Conservation (phyloP, 1,140 invertebrate genomes). For the Oedothorax gibbosus region DNA sequence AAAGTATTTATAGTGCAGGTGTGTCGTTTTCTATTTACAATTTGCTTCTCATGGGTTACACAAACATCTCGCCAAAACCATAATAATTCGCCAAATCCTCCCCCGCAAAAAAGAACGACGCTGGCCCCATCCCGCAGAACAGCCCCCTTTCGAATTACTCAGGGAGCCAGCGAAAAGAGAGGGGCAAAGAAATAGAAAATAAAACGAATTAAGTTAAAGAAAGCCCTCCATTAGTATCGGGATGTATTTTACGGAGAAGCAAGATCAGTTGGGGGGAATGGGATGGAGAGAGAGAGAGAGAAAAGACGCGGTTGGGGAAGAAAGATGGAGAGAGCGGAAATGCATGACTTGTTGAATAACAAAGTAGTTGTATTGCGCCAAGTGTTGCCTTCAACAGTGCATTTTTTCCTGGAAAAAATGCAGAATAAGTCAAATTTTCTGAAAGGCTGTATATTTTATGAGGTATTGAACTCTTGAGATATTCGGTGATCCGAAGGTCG, state of each 20-base stretch:
- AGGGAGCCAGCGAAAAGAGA: slow-evolving; percentile 5
- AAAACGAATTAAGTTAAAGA: slow-evolving; percentile 55
- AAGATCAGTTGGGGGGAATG: slow-evolving; percentile 14
- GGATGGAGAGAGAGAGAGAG: not conserved
- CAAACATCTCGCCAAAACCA: no score
- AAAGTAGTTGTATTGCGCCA: slow-evolving; percentile 46
- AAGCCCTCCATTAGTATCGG: slow-evolving; percentile 49
- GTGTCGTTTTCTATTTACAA: no score
- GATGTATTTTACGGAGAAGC: slow-evolving; percentile 45
- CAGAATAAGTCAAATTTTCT: slow-evolving; percentile 26
- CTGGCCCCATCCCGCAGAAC: not conserved
- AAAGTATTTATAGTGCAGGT: no score
- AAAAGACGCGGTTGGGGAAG: slow-evolving; percentile 21
- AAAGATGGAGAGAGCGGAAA: slow-evolving; percentile 28
- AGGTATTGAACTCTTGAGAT: not conserved
- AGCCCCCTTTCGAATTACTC: not conserved
- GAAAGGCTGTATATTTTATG: slow-evolving; percentile 28
- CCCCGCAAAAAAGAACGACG: no score
- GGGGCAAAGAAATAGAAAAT: slow-evolving; percentile 33
- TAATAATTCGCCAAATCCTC: no score
- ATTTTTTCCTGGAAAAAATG: slow-evolving; percentile 9
- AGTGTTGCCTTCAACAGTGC: slow-evolving; percentile 16
- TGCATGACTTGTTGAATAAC: slow-evolving; percentile 58
- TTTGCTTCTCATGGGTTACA: no score
- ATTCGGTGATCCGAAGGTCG: no score